These are phyloP conservation scores for Andricus grossulariae DNA, from an alignment of 1,140 invertebrate genomes.

Conservation along the genomic window DNA sequence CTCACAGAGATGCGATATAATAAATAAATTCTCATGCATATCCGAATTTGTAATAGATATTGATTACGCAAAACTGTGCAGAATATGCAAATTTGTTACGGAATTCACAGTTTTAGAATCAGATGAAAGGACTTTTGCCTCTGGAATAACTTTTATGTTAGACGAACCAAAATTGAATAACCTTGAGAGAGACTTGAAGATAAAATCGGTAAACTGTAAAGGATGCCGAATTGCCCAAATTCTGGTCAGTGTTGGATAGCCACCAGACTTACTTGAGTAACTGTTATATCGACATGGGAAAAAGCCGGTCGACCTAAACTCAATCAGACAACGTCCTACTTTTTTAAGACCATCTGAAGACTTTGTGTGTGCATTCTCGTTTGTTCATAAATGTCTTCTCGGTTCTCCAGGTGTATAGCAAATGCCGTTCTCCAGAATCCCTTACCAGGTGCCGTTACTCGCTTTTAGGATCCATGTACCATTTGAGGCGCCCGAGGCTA, in stretches of 20 bases:
- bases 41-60: background rate
- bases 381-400: slow-evolving; percentile 4
- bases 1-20: too few species aligned
- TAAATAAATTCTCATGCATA: too few species aligned
- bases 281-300: slow-evolving; percentile 20
- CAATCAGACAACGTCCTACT: slow-evolving; percentile 27
- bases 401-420: background rate
- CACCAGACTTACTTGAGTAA: slow-evolving; percentile 11
- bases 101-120: background rate
- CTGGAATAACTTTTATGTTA: background rate
- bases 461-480: background rate
- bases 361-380: slow-evolving; percentile 1
- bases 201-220: background rate
- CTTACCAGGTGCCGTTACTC: slow-evolving; percentile 14
- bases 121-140: background rate
- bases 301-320: slow-evolving; percentile 14
- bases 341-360: slow-evolving; percentile 12
- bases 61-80: background rate
- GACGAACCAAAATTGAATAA: background rate
- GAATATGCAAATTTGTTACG: background rate
- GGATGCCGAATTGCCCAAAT: slow-evolving; percentile 7
- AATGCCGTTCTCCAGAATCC: slow-evolving; percentile 18
- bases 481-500: too few species aligned
- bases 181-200: background rate
- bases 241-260: background rate